Percentiles rank a stretch among this genome's conserved stretches.
These are phyloP conservation scores for Argya squamiceps DNA, from an alignment of 2,797 vertebrate species.

Conservation along the genomic window DNA sequence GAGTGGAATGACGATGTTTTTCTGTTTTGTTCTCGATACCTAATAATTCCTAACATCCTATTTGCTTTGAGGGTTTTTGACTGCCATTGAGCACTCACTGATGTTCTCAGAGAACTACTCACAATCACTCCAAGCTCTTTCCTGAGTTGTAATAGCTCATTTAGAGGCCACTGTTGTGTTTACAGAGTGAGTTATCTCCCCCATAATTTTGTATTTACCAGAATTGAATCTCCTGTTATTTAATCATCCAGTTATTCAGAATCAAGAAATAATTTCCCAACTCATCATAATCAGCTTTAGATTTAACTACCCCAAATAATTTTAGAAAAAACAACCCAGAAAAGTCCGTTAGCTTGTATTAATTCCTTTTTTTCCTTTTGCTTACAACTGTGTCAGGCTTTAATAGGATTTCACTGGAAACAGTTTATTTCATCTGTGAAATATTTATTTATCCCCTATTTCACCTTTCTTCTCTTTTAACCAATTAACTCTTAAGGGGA, in stretches of 20 bases:
- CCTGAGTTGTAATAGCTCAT: slow-evolving; percentile 27
- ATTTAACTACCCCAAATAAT: background rate
- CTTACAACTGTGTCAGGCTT: background rate
- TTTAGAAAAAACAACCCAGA: rapidly evolving
- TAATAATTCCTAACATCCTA: slow-evolving; percentile 32
- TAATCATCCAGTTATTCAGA: background rate
- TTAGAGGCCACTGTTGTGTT: slow-evolving; percentile 35
- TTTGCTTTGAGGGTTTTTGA: slow-evolving; percentile 38
- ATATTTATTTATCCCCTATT: background rate
- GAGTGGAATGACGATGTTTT: slow-evolving; percentile 33
- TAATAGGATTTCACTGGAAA: background rate
- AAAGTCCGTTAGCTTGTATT: background rate
- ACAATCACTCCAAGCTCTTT: slow-evolving; percentile 16
- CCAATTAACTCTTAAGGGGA: background rate
- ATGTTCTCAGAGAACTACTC: slow-evolving; percentile 30
- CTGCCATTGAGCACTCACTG: slow-evolving; percentile 17
- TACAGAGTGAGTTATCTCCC: background rate
- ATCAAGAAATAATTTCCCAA: slow-evolving; percentile 1
- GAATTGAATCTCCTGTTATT: background rate
- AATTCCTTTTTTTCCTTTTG: background rate
- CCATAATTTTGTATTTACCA: slow-evolving; percentile 39
- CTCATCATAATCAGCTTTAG: background rate
- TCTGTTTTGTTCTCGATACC: slow-evolving; percentile 37
- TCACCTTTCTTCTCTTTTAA: background rate
- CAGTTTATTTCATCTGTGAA: background rate